Conservation (phyloP, 2,888 invertebrate genomes). For the Operophtera brumata region DNA sequence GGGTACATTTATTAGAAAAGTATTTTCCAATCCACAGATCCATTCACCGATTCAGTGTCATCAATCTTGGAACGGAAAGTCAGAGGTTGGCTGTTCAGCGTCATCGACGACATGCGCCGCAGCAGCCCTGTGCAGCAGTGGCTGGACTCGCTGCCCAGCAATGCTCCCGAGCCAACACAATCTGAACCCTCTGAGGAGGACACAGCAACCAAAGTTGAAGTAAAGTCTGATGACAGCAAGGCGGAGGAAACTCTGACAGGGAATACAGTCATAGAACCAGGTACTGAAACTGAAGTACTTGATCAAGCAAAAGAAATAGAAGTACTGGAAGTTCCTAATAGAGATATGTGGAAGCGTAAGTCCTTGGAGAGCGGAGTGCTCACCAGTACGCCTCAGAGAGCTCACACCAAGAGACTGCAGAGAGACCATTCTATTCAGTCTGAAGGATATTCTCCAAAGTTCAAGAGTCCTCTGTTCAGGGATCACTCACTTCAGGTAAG, state of each 20-base stretch:
- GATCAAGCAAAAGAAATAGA: constrained; percentile 30
- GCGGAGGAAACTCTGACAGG: constrained; percentile 62
- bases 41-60: constrained; percentile 72
- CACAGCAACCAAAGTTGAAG: constrained; percentile 43
- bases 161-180: constrained; percentile 42
- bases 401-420: constrained; percentile 58
- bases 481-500: constrained; percentile 75
- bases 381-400: constrained; percentile 51
- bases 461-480: constrained; percentile 71
- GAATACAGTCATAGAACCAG: constrained; percentile 60
- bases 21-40: constrained; percentile 49
- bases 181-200: constrained; percentile 29
- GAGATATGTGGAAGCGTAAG: constrained; percentile 64
- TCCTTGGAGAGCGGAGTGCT: constrained; percentile 65
- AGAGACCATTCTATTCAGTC: constrained; percentile 75
- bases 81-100: constrained; percentile 73
- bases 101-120: constrained; percentile 81
- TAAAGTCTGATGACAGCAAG: constrained; percentile 62
- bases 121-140: constrained; percentile 88
- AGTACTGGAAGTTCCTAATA: constrained; percentile 57
- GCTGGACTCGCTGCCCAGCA: constrained; percentile 84
- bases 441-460: constrained; percentile 67
- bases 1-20: background rate
- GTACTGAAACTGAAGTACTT: constrained; percentile 37
- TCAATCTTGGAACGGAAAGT: constrained; percentile 73